phyloP scores from a whole-genome alignment of 2,113 vertebrate species.

The Sisor rabdophorus region DNA sequence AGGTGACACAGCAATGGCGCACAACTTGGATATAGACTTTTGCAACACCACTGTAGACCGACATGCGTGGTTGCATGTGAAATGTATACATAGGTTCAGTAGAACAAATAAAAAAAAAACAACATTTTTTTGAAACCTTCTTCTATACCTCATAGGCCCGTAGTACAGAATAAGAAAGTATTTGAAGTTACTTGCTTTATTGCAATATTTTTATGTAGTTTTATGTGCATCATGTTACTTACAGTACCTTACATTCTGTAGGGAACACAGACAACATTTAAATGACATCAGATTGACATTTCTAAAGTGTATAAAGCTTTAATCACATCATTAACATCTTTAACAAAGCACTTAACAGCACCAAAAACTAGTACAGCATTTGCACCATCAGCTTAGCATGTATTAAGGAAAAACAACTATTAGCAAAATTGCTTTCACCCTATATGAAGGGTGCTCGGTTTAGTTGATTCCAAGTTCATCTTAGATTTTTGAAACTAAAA shows the following conservation, averaged over 20 bases:
- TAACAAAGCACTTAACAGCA: too few relatives aligned
- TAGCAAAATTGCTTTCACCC: too few relatives aligned
- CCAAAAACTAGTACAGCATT: background rate
- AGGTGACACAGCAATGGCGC: constrained; percentile 25
- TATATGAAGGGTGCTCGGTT: too few relatives aligned
- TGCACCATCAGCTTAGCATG: background rate
- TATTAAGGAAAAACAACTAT: too few relatives aligned
- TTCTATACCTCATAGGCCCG: background rate
- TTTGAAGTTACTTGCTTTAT: background rate
- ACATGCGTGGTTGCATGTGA: too few relatives aligned
- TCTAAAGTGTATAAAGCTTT: background rate
- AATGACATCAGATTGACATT: background rate
- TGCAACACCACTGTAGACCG: too few relatives aligned
- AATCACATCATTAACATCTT: background rate
- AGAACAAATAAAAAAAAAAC: too few relatives aligned
- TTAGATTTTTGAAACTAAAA: background rate
- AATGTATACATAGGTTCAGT: too few relatives aligned
- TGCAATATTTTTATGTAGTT: background rate
- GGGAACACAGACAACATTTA: background rate
- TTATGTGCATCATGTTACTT: background rate
- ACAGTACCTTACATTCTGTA: background rate
- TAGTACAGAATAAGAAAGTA: background rate
- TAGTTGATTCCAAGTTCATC: background rate
- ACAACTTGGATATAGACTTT: background rate
- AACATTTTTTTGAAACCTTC: too few relatives aligned